Percentiles rank a stretch among this genome's conserved stretches.
These are phyloP conservation scores for Phengaris alcon DNA, from an alignment of 2,888 invertebrate species.

Conservation along the genomic window DNA sequence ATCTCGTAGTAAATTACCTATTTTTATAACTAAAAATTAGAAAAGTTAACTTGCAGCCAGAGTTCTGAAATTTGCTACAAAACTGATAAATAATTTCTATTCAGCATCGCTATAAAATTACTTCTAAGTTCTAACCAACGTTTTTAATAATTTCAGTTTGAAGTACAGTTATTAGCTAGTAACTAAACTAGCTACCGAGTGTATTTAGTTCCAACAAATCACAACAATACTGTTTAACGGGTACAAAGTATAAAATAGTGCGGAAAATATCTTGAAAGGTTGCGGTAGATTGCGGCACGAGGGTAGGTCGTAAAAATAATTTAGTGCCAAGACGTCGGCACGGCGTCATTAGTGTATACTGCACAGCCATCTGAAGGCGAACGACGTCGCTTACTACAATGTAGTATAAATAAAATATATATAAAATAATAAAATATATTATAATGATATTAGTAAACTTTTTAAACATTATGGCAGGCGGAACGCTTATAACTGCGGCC, in stretches of 20 bases:
- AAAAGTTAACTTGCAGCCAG: too few species aligned
- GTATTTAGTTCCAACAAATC: constrained; percentile 28
- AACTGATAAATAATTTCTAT: too few species aligned
- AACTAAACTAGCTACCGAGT: background rate
- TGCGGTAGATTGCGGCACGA: constrained; percentile 47
- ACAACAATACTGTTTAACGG: constrained; percentile 29
- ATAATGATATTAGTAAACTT: background rate
- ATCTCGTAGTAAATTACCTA: too few species aligned
- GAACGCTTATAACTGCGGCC: too few species aligned
- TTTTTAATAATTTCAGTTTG: background rate
- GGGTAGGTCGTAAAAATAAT: constrained; percentile 71
- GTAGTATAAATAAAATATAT: background rate
- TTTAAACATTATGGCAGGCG: background rate
- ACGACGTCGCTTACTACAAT: constrained; percentile 34
- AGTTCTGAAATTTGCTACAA: too few species aligned
- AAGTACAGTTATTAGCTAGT: constrained; percentile 5
- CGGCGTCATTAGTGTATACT: constrained; percentile 61
- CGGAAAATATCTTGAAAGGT: constrained; percentile 35
- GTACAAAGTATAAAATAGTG: constrained; percentile 33
- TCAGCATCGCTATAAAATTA: background rate
- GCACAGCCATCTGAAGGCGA: constrained; percentile 58
- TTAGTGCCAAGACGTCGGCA: constrained; percentile 61
- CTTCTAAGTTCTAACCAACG: background rate
- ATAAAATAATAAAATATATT: background rate
- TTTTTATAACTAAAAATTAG: too few species aligned